Percentiles rank a stretch among this genome's conserved stretches.
These are phyloP conservation scores for Semnopithecus entellus DNA, from an alignment of 2,113 vertebrate species.

Conservation along the genomic window DNA sequence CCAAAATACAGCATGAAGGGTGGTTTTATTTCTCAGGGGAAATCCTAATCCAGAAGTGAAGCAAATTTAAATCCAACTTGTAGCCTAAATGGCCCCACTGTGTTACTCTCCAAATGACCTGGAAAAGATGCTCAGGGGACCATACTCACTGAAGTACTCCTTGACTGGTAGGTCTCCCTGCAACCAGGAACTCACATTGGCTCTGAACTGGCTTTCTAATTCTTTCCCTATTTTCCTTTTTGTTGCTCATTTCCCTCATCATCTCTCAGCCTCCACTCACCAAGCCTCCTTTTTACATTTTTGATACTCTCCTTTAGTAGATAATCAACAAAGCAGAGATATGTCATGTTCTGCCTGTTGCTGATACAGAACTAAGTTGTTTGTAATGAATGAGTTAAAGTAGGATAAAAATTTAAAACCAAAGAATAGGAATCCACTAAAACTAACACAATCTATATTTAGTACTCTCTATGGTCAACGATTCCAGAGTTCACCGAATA, in stretches of 20 bases:
- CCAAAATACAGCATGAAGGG: neutral
- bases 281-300: neutral
- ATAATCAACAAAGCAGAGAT: neutral
- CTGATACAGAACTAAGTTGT: neutral
- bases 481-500: conserved; percentile 53
- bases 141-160: too few species aligned
- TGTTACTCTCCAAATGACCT: neutral
- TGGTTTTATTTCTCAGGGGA: neutral
- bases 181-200: neutral
- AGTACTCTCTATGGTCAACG: conserved; percentile 75
- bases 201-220: neutral
- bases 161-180: neutral
- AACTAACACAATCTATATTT: conserved; percentile 48
- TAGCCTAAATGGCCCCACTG: too few species aligned
- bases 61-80: neutral
- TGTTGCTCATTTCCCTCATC: neutral
- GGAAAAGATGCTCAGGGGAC: neutral
- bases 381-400: conserved; percentile 61
- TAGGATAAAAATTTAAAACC: conserved; percentile 70
- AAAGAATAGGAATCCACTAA: conserved; percentile 63
- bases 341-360: neutral
- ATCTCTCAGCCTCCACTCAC: neutral
- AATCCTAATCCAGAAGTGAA: neutral
- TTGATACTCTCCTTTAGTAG: neutral
- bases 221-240: neutral